Base-by-base conservation (phyloP, 2,797 vertebrate genomes). In the Alectoris magna region DNA sequence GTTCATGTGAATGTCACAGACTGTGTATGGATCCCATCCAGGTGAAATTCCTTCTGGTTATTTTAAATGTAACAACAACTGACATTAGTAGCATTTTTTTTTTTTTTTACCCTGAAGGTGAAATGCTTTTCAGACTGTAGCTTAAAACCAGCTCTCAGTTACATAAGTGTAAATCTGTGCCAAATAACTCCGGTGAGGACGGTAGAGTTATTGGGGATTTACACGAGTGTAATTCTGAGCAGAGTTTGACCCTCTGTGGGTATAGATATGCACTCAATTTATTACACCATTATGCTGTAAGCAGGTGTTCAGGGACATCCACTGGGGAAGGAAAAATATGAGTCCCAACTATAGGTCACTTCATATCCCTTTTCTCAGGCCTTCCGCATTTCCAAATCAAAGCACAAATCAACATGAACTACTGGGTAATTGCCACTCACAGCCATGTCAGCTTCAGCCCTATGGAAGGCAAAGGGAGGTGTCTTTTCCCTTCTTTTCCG, bases 41-140 rank as follows among this genome's bases (percentile, higher is more conserved):
- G 93, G 79, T 96, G 90, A 92, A 95, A 93, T 92, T 95, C 74
- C 64, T 95, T 88, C 94, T 96, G 95, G 70, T 93, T 95, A 94
- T 92, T 94, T 96, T 93, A 92, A 94, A 91, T 27, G 21, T 95
- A 97, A 96, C 88, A 94, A 89, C 67, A 91, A 93, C 84, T 93
- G 95, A 96, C 95, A 73, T 94, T 84, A 93, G 95, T 81, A 89
- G 51, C 74, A 73, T 88, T 89, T 92, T 77, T 91, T 51, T 48
- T 49, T 48, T 53, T 94, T 94, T 95, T 88, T 68, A 88, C 77
- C 89, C 89, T 75, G 74, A 87, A 95, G 90, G 91, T 92, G 93
- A 88, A 96, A 88, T 84, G 43, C 53, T 80, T 93, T 81, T 93
- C 91, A 91, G 70, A 84, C 46, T 78, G 79, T 73, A 90, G 69